Percentiles rank a stretch among this genome's conserved stretches.
Conservation (phyloP, 2,797 vertebrate genomes). For the Myotis pilosus region DNA sequence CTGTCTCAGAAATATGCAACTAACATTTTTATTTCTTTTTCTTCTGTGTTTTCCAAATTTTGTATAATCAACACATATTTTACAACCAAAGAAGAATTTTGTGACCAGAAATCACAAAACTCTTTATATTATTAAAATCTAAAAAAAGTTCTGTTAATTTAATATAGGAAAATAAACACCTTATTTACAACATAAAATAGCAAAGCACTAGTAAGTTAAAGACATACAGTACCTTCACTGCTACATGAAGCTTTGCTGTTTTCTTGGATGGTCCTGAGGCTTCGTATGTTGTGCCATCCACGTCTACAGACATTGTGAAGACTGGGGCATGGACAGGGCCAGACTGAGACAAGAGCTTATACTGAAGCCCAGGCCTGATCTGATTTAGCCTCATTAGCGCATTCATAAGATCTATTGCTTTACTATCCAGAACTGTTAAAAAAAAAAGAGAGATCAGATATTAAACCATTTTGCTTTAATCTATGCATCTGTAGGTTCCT, state of each 20-base stretch:
- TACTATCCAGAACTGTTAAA: slow-evolving; percentile 95
- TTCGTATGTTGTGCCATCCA: slow-evolving; percentile 95
- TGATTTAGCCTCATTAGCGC: slow-evolving; percentile 99
- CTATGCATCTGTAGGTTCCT: background rate
- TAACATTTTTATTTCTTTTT: background rate
- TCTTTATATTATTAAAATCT: slow-evolving; percentile 5
- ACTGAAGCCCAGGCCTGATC: slow-evolving; percentile 98
- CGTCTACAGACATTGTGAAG: slow-evolving; percentile 99
- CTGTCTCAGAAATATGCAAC: slow-evolving; percentile 11
- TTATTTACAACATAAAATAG: slow-evolving; percentile 36
- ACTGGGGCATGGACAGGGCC: slow-evolving; percentile 98
- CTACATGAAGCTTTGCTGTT: slow-evolving; percentile 98
- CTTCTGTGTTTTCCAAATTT: slow-evolving; percentile 16
- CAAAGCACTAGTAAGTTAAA: background rate
- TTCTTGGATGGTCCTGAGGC: slow-evolving; percentile 99
- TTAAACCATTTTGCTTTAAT: slow-evolving; percentile 16
- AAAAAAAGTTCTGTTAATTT: background rate
- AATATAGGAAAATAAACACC: background rate
- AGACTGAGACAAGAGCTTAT: slow-evolving; percentile 98
- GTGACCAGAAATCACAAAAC: background rate
- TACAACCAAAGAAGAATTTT: slow-evolving; percentile 18
- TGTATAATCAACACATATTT: background rate
- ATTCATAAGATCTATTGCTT: slow-evolving; percentile 99
- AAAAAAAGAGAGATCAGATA: slow-evolving; percentile 25
- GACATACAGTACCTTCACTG: slow-evolving; percentile 91